Base-by-base conservation (phyloP, 2,113 vertebrate genomes). In the Rhynchomys soricoides region DNA sequence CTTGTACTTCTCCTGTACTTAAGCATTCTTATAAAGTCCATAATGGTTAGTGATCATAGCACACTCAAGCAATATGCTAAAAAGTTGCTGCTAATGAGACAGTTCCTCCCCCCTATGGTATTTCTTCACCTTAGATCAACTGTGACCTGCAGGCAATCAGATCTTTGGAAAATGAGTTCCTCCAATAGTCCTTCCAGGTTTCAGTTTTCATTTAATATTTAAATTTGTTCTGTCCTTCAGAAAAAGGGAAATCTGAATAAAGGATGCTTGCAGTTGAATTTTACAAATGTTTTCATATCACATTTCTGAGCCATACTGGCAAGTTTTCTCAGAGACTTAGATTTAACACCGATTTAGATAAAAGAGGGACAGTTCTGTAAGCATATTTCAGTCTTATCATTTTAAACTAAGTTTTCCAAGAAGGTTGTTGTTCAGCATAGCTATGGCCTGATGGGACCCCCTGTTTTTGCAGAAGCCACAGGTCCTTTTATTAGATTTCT, bases 51-150 rank as follows among this genome's bases (percentile, higher is more conserved):
- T 94, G 89, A 95, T 86, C 71, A 90, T 29, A 86, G 57, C 10
- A 93, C 52, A 26, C 62, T 85, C 73, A 87, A 91, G 74, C 91
- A 89, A 92, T 89, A 94, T 86, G 71, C 73, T 94, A 75, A 79
- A 70, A 94, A 91, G 48, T 94, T 92, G 45, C 31, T 83, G 70
- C 74, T 81, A 96, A 85, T 91, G 71, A 81, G 94, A 86, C 77
- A 57, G 34, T 48, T 95, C 95, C 92, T 79, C 40, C 79, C 7
- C 43, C 48, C 93, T 77, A 79, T 78, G 74, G 79, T 92, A 90
- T 94, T 59, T 74, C 79, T 94, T 95, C 37, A 78, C 87, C 73
- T 95, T 96, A 90, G 89, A 93, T 91, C n/a, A 93, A 78, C 64
- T 43, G 57, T 96, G 79, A 97, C 68, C 29, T 52, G 34, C 22